Evolutionary conservation across 1,140 invertebrate genomes (phyloP).

Genomic region (Euglossa dilemma): DNA sequence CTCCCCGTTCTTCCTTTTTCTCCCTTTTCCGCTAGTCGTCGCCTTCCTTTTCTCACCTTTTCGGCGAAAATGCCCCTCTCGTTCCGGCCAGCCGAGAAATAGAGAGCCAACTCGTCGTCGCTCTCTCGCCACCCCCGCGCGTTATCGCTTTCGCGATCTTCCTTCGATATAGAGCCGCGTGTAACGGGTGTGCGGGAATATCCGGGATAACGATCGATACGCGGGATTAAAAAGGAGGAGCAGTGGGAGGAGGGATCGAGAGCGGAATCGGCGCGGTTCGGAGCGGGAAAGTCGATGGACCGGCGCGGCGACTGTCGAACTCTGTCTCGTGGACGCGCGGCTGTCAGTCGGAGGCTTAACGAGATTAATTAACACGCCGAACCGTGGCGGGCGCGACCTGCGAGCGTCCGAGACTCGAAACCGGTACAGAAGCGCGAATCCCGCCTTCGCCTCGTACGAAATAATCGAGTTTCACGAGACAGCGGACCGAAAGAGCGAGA

Average conservation of each 20-base stretch:
- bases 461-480: slow-evolving; percentile 46
- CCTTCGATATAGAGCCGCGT: too few relatives aligned
- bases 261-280: neutral
- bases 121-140: neutral
- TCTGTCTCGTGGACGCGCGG: slow-evolving; percentile 1
- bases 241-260: neutral
- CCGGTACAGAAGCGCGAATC: slow-evolving; percentile 40
- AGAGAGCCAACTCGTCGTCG: neutral
- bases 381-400: slow-evolving; percentile 26
- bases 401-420: slow-evolving; percentile 44
- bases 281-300: slow-evolving; percentile 31
- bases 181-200: too few relatives aligned
- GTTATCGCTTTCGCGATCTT: neutral
- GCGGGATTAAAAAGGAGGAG: neutral
- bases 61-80: neutral
- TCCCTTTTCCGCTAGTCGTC: too few relatives aligned
- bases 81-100: too few relatives aligned
- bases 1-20: slow-evolving; percentile 28
- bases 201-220: neutral
- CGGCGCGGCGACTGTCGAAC: slow-evolving; percentile 12
- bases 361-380: slow-evolving; percentile 52
- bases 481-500: neutral
- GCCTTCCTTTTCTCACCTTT: slow-evolving; percentile 44
- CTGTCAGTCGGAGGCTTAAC: slow-evolving; percentile 41
- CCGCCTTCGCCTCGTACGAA: slow-evolving; percentile 32